Conservation (phyloP, 1,140 invertebrate species). For the Andrena cerasifolii region DNA sequence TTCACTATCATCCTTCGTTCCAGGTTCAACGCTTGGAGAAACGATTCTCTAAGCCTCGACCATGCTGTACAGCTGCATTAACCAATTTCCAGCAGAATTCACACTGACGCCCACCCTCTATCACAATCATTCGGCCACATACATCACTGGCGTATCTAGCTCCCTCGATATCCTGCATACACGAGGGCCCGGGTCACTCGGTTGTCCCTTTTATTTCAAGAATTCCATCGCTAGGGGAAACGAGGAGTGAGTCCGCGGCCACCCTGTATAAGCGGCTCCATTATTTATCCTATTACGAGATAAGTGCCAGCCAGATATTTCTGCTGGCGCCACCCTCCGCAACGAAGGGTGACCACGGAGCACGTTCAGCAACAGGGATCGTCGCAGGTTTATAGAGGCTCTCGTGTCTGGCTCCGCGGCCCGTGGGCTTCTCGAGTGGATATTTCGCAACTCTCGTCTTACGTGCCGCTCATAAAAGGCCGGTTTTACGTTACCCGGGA, state of each 20-base stretch:
- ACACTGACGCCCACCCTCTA: too few species aligned
- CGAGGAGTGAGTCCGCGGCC: neutral
- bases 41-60: too few species aligned
- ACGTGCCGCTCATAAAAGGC: conserved; percentile 44
- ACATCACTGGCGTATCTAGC: too few species aligned
- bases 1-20: too few species aligned
- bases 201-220: conserved; percentile 26
- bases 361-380: conserved; percentile 29
- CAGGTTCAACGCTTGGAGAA: too few species aligned
- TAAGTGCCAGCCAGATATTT: conserved; percentile 46
- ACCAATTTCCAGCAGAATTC: too few species aligned
- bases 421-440: conserved; percentile 28
- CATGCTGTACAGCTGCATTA: too few species aligned
- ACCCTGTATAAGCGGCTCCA: conserved; percentile 34
- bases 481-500: conserved; percentile 26
- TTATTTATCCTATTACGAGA: conserved; percentile 54
- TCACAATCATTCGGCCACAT: too few species aligned
- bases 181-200: too few species aligned
- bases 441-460: conserved; percentile 44
- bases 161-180: neutral
- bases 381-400: conserved; percentile 36
- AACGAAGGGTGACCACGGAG: neutral
- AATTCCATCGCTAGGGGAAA: conserved; percentile 28
- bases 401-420: neutral
- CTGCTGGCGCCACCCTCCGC: neutral